phyloP scores from a whole-genome alignment of 1,140 invertebrate species.

The Episyrphus balteatus region DNA sequence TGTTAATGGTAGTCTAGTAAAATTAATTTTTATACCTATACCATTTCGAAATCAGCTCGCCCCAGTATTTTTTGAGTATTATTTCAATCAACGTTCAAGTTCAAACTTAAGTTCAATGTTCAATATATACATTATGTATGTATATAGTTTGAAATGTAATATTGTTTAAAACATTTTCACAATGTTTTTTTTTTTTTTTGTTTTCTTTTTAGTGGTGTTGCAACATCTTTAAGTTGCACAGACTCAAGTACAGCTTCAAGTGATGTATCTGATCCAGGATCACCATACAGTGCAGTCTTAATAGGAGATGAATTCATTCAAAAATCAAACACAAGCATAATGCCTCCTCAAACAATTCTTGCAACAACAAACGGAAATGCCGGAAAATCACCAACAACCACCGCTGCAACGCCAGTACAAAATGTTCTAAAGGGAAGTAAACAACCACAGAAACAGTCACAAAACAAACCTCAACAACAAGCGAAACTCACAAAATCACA shows the following conservation, averaged over 20 bases:
- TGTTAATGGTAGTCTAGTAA: no score
- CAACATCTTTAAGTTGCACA: conserved; percentile 50
- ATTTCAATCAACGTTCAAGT: no score
- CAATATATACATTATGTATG: no score
- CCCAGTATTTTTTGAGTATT: no score
- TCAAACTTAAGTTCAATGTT: no score
- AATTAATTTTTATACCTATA: no score
- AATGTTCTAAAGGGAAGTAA: no score
- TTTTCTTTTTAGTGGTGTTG: conserved; percentile 50
- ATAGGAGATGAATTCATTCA: conserved; percentile 40
- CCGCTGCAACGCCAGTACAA: not conserved
- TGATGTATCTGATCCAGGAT: conserved; percentile 69
- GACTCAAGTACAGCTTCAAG: conserved; percentile 57
- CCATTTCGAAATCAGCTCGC: no score
- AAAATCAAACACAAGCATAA: conserved; percentile 35
- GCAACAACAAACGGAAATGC: conserved; percentile 3
- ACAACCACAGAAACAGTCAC: not conserved
- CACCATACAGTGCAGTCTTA: conserved; percentile 57
- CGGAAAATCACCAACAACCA: not conserved
- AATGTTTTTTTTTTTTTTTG: no score
- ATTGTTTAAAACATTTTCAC: no score
- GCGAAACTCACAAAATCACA: not conserved
- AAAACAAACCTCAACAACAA: conserved; percentile 11
- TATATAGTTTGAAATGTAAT: no score
- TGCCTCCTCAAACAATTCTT: conserved; percentile 10